Evolutionary conservation across 2,113 vertebrate genomes (phyloP), one percentile per base, ranked within the genome.

Genomic region (Lasiurus cinereus): DNA sequence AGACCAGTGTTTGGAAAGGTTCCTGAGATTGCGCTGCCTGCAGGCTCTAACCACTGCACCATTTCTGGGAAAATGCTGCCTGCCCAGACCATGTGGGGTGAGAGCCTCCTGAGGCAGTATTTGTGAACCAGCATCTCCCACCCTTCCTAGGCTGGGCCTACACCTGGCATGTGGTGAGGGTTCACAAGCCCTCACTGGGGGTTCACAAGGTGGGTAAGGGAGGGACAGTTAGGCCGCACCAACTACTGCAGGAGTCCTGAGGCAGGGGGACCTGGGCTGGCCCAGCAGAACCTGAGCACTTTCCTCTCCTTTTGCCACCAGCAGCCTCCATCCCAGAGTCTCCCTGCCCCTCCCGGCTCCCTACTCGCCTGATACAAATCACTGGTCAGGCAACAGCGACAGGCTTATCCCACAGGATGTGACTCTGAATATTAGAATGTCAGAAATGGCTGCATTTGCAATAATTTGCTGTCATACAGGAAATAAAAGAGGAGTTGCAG

Each of bases 371-470:
- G 12, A 92, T 54, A 93, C 97, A 96, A 97, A 97, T 95, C 97
- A 86, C 54, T 85, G 76, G 87, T 95, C 78, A 96, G 97, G 97
- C 97, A 97, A 96, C 95, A 88, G 97, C 46, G 73, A 98, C 83
- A 97, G 95, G 96, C 97, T 98, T 97, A 80, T 97, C 97, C 97
- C 98, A 80, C 74, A 98, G 98, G 98, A 98, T 77, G 88, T 82
- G 73, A 97, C 97, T 94, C 97, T 93, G 98, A 97, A 97, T 97
- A 98, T 98, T 97, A 98, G 98, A 97, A 98, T 98, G 98, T 98
- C 98, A 98, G 96, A 98, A 97, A 90, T 13, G 48, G 83, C 97
- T 64, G 93, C 96, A 54, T 98, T 97, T 36, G 94, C 98, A 97
- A 96, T 97, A 95, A 91, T 96, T 98, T 97, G 98, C 98, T 98